Base-by-base conservation (phyloP, 2,113 vertebrate species). In the Colius striatus region DNA sequence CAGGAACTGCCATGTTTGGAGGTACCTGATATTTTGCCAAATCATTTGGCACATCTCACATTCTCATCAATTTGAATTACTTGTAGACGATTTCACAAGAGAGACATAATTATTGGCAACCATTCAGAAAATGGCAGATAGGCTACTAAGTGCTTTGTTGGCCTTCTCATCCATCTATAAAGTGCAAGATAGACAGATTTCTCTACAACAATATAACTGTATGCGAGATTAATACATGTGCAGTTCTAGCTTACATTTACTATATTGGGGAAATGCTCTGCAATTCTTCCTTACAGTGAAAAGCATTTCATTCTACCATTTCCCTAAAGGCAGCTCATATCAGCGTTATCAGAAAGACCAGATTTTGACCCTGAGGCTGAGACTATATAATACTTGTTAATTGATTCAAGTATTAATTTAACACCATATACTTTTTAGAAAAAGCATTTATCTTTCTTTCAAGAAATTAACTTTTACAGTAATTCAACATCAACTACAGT, bases 51-150 rank as follows among this genome's bases (percentile, higher is more conserved):
- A 94, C 95, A 91, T 95, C 89, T 97, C 84, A 21, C 41, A 70
- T 84, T 97, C 93, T 97, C 97, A 97, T 98, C 97, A 96, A 73
- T 97, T 97, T 97, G 94, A 98, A 97, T 98, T 98, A 98, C 97
- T 97, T 96, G 87, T 94, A 97, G 95, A 98, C 97, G 96, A 97
- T 97, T 97, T 97, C 92, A 96, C 82, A 53, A 97, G 95, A 97
- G 95, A 95, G 75, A 95, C 81, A 97, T 93, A 97, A 98, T 97
- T 97, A 97, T 91, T 98, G 98, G 97, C 96, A 96, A 86, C 72
- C 51, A 62, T 90, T 97, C 92, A 96, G 75, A 90, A 81, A 84
- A 92, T 68, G 26, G 53, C 76, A 96, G 70, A 74, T 72, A 96
- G 96, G 96, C 97, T 97, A 68, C 58, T 94, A 96, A 97, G 96